phyloP scores from a whole-genome alignment of 2,888 invertebrate genomes.

The Acanthococcus lagerstroemiae region DNA sequence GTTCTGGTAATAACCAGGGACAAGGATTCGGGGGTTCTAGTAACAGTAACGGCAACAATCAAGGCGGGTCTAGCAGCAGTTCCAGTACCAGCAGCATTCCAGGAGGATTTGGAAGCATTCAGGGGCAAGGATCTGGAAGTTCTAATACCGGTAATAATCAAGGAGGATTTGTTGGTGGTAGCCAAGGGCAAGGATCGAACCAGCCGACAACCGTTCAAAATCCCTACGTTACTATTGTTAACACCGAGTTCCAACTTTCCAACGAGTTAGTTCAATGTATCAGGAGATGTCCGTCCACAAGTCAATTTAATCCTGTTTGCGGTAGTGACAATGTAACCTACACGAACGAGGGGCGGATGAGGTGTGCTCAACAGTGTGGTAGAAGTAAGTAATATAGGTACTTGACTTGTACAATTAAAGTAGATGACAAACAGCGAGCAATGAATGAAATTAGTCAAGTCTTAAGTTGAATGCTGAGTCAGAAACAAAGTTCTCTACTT shows the following conservation, averaged over 20 bases:
- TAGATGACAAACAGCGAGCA: too few species aligned
- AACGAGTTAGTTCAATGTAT: background rate
- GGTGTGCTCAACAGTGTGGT: slow-evolving; percentile 31
- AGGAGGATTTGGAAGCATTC: background rate
- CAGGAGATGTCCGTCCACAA: background rate
- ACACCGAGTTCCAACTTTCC: background rate
- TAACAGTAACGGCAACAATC: too few species aligned
- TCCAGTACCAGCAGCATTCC: too few species aligned
- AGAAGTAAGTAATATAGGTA: slow-evolving; percentile 19
- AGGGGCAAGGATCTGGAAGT: background rate
- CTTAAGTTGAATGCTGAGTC: too few species aligned
- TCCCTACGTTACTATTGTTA: background rate
- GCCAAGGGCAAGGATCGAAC: background rate
- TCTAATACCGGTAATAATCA: background rate
- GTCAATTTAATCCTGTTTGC: slow-evolving; percentile 31
- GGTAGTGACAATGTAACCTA: slow-evolving; percentile 32
- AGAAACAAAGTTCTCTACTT: too few species aligned
- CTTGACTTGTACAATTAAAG: too few species aligned
- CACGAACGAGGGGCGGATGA: slow-evolving; percentile 23
- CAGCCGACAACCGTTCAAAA: background rate
- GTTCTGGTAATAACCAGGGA: too few species aligned
- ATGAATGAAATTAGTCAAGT: too few species aligned
- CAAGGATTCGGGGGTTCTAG: too few species aligned
- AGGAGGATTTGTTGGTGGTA: background rate
- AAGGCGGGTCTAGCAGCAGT: too few species aligned